Conservation (phyloP, 2,113 vertebrate species). For the Anoplopoma fimbria region DNA sequence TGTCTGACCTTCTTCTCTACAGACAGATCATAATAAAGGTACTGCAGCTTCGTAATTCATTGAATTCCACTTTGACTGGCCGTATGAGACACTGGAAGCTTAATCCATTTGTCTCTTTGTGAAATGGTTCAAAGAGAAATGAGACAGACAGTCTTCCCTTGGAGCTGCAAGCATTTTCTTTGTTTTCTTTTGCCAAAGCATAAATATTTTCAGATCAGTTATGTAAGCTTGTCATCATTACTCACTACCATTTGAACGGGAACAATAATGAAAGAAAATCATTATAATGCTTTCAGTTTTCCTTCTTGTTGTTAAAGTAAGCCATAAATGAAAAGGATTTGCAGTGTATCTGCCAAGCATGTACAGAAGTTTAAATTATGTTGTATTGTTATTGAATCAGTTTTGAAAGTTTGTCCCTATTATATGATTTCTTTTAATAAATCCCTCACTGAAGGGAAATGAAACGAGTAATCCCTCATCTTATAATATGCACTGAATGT, state of each 20-base stretch:
- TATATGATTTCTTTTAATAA: slow-evolving; percentile 46
- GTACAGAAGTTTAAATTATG: slow-evolving; percentile 7
- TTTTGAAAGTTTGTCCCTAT: slow-evolving; percentile 31
- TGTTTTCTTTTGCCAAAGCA: slow-evolving; percentile 28
- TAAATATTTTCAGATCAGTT: slow-evolving; percentile 30
- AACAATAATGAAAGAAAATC: slow-evolving; percentile 41
- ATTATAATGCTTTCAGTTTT: slow-evolving; percentile 19
- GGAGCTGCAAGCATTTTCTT: slow-evolving; percentile 14
- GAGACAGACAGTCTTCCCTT: slow-evolving; percentile 11
- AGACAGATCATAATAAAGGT: not conserved
- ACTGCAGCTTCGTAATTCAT: not conserved
- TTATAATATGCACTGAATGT: slow-evolving; percentile 39
- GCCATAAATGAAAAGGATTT: not conserved
- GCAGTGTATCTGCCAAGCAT: not conserved
- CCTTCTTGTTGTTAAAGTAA: not conserved
- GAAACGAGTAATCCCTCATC: slow-evolving; percentile 30
- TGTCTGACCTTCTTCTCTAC: not conserved
- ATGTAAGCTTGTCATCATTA: slow-evolving; percentile 33
- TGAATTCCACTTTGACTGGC: slow-evolving; percentile 4
- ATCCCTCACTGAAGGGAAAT: slow-evolving; percentile 14
- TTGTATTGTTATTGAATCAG: slow-evolving; percentile 17
- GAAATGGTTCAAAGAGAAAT: slow-evolving; percentile 36
- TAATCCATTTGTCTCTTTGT: slow-evolving; percentile 37
- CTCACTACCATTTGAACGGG: slow-evolving; percentile 14
- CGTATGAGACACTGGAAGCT: slow-evolving; percentile 4